Evolutionary conservation across 2,888 invertebrate species (phyloP).

Genomic region (Camponotus fellah): DNA sequence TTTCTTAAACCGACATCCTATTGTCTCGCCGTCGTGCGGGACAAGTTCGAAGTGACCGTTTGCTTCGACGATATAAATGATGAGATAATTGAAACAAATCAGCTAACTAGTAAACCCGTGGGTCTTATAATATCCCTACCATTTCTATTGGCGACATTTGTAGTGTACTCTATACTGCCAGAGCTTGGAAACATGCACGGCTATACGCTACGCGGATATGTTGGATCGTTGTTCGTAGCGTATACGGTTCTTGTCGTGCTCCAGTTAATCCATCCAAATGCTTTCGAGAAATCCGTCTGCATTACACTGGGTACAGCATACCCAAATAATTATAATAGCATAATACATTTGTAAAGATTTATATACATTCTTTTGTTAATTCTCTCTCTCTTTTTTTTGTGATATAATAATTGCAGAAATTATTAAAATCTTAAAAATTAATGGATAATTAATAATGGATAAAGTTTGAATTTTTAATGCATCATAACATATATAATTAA

Average conservation of each 20-base stretch:
- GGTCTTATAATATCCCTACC: constrained; percentile 81
- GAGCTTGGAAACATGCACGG: constrained; percentile 84
- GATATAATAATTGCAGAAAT: background rate
- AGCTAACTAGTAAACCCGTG: constrained; percentile 45
- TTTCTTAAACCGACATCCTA: constrained; percentile 56
- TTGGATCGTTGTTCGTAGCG: constrained; percentile 77
- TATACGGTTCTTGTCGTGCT: constrained; percentile 76
- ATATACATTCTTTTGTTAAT: background rate
- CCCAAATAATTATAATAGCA: background rate
- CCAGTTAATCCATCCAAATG: constrained; percentile 56
- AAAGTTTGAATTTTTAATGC: background rate
- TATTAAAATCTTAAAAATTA: background rate
- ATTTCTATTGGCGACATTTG: constrained; percentile 80
- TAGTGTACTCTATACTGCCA: constrained; percentile 81
- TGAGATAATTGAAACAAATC: constrained; percentile 8
- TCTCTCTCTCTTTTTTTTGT: background rate
- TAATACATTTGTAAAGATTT: background rate
- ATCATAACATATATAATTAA: background rate
- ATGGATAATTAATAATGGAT: background rate
- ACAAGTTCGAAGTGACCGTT: constrained; percentile 61
- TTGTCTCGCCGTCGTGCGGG: constrained; percentile 67
- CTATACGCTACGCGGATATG: constrained; percentile 79
- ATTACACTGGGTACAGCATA: constrained; percentile 71
- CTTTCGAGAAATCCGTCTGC: constrained; percentile 69
- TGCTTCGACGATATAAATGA: constrained; percentile 65